Base-by-base conservation (phyloP, 2,113 vertebrate genomes). In the Hipposideros armiger region DNA sequence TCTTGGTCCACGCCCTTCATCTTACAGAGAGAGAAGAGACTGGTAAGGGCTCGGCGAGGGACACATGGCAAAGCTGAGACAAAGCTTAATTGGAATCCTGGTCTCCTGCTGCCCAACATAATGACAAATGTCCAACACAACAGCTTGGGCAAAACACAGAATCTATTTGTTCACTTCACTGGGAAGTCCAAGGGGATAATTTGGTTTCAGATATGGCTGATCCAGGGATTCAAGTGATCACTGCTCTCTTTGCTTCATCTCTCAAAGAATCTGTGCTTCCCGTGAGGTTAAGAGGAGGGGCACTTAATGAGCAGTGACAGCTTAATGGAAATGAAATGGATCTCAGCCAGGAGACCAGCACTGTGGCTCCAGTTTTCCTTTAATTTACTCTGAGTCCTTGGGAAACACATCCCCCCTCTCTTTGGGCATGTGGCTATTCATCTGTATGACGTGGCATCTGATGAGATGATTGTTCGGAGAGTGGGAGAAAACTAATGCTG, bases 341-440 rank as follows among this genome's bases (percentile, higher is more conserved):
- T 36, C 26, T 88, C 78, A 76, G 32, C 22, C 67, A 92, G 72
- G 45, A 82, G 32, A 74, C 15, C 69, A 56, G 17, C 16, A 7
- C 40, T 73, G 1, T 82, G 67, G 74, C 69, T 78, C 45, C 45
- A 36, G 77, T 32, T 22, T 81, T 97, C 56, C 58, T 94, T 87
- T 67, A 36, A 72, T 87, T 87, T 91, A 64, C 5, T 60, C 58
- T 8, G 32, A 50, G 24, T 56, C 60, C 14, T 77, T 94, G 50
- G 73, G 20, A 91, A 69, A 47, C 26, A 54, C 9, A 32, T 40
- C 28, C 24, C 83, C 42, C 81, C 56, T 74, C 8, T 84, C 42
- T 80, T 83, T 66, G 96, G 45, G 26, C 11, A n/a, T 78, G n/a
- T n/a, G 67, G 72, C 13, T 50, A 56, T 20, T 17, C 36, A 60